Percentiles rank a stretch among this genome's conserved stretches.
These are phyloP conservation scores for Peromyscus leucopus DNA, from an alignment of 2,113 vertebrate species.

Conservation along the genomic window DNA sequence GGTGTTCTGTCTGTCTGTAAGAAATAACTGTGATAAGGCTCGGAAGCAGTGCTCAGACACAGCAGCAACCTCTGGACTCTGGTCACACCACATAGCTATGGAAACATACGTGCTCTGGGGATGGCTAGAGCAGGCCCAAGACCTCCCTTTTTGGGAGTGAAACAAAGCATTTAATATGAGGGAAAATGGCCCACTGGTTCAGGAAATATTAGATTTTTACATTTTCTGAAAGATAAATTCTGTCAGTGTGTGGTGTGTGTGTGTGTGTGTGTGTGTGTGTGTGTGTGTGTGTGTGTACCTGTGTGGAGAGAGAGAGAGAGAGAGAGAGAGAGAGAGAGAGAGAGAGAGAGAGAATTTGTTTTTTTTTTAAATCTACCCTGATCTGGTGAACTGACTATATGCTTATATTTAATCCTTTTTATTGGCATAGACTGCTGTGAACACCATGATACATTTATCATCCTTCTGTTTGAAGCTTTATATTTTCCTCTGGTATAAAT, in stretches of 20 bases:
- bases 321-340: background rate
- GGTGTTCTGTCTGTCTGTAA: background rate
- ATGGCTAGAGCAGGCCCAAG: background rate
- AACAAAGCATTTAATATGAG: background rate
- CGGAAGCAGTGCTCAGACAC: background rate
- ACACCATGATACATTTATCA: background rate
- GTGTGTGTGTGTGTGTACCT: background rate
- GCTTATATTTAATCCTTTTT: slow-evolving; percentile 33
- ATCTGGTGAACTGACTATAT: background rate
- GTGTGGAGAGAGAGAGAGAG: background rate
- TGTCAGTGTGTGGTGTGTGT: background rate
- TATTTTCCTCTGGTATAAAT: slow-evolving; percentile 46
- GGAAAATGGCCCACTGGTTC: background rate
- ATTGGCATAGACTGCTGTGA: background rate
- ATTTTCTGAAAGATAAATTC: background rate
- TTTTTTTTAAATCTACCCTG: background rate
- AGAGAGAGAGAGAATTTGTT: background rate
- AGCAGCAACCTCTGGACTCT: no score
- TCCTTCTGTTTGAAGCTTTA: slow-evolving; percentile 38
- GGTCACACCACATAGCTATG: background rate
- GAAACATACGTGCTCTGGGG: background rate
- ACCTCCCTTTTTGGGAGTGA: background rate
- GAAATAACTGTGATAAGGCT: background rate
- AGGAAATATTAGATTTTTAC: background rate
- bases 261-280: background rate